Base-by-base conservation (phyloP, 2,797 vertebrate species). In the Chaetodon trifasciatus region DNA sequence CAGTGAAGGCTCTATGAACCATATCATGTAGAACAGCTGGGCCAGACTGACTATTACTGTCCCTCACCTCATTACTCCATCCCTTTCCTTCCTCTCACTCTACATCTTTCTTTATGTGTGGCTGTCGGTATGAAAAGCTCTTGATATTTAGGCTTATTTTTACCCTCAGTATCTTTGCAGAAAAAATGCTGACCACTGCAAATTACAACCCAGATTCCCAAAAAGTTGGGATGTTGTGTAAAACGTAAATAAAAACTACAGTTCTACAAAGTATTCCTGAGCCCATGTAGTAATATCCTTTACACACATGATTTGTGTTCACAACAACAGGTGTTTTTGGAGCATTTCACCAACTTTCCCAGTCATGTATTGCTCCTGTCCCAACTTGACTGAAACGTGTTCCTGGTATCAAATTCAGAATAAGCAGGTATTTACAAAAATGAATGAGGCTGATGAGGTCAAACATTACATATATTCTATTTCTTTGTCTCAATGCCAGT, bases 21-120 rank as follows among this genome's bases (percentile, higher is more conserved):
- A 10, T 89, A 70, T 87, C 92, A 81, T 91, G 91, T 92, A 86
- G 76, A 89, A 87, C 88, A 93, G 87, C 89, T 90, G 88, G 60
- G 82, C 70, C 73, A 61, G 50, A 85, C 68, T 79, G 78, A 75
- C 83, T 65, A 63, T 69, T 73, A 77, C 57, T 28, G 74, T 47
- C 68, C 63, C 68, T 81, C 85, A 82, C 70, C 66, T 85, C 83
- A 78, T 76, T 61, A 74, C 60, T 76, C 61, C 44, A 66, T 77
- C 74, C 53, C 71, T 47, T 66, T 76, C 35, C 15, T 50, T 49
- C 3, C 17, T 74, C 50, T 72, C 23, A 19, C 35, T 79, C 46
- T 60, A 65, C 37, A 62, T 62, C 39, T 52, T 64, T 60, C n/a
- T 8, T 28, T 47, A 49, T 12, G 24, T 61, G 66, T 76, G 10